phyloP scores from a whole-genome alignment of 2,113 vertebrate genomes.

The Tupaia tana region DNA sequence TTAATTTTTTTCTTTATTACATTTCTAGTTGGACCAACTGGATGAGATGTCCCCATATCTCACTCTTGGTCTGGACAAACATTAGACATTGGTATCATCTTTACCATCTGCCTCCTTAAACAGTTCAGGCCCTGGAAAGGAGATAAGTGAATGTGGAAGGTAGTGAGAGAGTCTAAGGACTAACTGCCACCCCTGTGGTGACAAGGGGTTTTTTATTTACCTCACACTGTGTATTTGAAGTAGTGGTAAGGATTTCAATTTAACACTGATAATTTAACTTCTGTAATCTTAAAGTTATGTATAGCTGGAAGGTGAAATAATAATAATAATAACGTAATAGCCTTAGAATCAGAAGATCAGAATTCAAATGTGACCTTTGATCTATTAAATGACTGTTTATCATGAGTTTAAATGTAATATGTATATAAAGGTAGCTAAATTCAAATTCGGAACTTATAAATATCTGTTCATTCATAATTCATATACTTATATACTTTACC shows the following conservation, averaged over 20 bases:
- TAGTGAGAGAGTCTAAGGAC: not conserved
- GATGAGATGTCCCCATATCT: not conserved
- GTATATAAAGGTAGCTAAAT: not conserved
- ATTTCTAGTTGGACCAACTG: conserved; percentile 1
- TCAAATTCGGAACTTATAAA: conserved; percentile 49
- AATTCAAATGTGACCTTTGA: conserved; percentile 1
- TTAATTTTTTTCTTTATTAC: not conserved
- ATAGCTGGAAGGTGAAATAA: not conserved
- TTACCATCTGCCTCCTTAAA: not conserved
- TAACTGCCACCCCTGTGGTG: not conserved
- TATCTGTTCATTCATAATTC: conserved; percentile 45
- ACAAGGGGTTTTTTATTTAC: not conserved
- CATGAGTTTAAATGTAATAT: not conserved
- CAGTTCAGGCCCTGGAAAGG: not conserved
- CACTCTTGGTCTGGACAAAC: not conserved
- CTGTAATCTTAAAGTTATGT: not conserved
- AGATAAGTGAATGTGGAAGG: not conserved
- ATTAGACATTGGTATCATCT: not conserved
- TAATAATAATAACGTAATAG: not conserved
- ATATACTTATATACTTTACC: not conserved
- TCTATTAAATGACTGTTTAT: conserved; percentile 25
- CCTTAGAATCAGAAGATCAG: not conserved
- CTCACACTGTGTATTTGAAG: not conserved
- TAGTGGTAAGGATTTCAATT: not conserved
- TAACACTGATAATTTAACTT: not conserved